Percentiles rank a stretch among this genome's conserved stretches.
Evolutionary conservation across 2,797 vertebrate species (phyloP).

Genomic region (Argentina silus): DNA sequence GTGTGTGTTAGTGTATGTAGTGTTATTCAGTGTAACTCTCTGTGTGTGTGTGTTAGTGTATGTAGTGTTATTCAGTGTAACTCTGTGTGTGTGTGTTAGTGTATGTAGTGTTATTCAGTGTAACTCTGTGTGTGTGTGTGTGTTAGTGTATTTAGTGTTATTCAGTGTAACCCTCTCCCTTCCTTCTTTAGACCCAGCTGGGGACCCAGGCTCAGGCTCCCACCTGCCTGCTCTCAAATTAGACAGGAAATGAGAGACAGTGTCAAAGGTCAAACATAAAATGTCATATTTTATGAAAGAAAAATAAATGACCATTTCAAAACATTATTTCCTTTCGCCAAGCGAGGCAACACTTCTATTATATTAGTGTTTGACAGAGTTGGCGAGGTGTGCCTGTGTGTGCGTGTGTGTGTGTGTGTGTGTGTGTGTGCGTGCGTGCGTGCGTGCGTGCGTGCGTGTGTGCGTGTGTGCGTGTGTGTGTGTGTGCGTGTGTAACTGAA

Average conservation of each 20-base stretch:
- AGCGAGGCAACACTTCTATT: constrained; percentile 50
- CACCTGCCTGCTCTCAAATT: constrained; percentile 39
- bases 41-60: too few species aligned
- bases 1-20: too few species aligned
- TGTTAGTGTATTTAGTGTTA: neutral
- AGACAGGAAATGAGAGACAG: constrained; percentile 39
- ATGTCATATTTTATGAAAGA: constrained; percentile 39
- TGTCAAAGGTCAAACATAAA: constrained; percentile 52
- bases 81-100: neutral
- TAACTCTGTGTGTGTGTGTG: neutral
- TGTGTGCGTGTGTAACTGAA: constrained; percentile 40
- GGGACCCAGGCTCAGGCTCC: constrained; percentile 14
- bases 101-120: neutral
- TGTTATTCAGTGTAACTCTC: neutral
- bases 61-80: neutral
- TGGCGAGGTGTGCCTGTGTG: constrained; percentile 26
- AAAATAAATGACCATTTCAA: constrained; percentile 50
- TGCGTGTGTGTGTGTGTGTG: constrained; percentile 14
- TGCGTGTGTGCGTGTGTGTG: constrained; percentile 10
- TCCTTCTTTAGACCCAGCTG: neutral
- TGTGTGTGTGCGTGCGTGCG: constrained; percentile 10
- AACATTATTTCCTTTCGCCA: constrained; percentile 34
- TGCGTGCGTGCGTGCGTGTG: constrained; percentile 3
- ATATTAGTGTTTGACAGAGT: constrained; percentile 55
- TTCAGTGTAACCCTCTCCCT: neutral